A percentile compares a stretch with the other conserved stretches of the same genome.
phyloP scores from a whole-genome alignment of 2,888 invertebrate genomes.

The Pollenia angustigena region DNA sequence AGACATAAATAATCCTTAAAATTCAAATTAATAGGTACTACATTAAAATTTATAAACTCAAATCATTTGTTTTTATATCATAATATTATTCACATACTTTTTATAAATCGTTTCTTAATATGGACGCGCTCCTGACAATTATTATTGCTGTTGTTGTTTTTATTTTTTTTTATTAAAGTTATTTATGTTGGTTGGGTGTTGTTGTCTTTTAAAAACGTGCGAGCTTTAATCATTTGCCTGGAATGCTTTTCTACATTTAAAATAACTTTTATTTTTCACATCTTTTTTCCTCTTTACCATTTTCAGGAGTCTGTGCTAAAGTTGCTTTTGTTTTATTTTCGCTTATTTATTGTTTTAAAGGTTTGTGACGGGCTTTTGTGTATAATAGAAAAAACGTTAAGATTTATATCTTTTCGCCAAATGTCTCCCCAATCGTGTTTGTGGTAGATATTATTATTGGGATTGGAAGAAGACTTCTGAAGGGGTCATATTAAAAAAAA shows the following conservation, averaged over 20 bases:
- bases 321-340: conserved; percentile 29
- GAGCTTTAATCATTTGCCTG: conserved; percentile 45
- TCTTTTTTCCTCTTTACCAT: conserved; percentile 12
- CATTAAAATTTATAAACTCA: too few relatives aligned
- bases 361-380: conserved; percentile 19
- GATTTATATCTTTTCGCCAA: conserved; percentile 48
- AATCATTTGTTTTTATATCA: not conserved
- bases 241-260: conserved; percentile 41
- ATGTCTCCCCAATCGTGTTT: conserved; percentile 33
- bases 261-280: conserved; percentile 5
- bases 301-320: conserved; percentile 46
- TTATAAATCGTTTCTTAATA: not conserved
- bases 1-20: too few relatives aligned
- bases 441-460: conserved; percentile 18
- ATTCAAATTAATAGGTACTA: too few relatives aligned
- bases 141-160: conserved; percentile 18
- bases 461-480: conserved; percentile 4
- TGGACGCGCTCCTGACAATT: conserved; percentile 44
- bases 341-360: conserved; percentile 43
- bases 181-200: conserved; percentile 3
- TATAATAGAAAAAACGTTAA: conserved; percentile 18
- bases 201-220: conserved; percentile 37
- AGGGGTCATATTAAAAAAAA: conserved; percentile 27
- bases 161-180: not conserved
- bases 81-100: not conserved